Evolutionary conservation across 2,113 vertebrate species (phyloP).

Genomic region (Alosa alosa): DNA sequence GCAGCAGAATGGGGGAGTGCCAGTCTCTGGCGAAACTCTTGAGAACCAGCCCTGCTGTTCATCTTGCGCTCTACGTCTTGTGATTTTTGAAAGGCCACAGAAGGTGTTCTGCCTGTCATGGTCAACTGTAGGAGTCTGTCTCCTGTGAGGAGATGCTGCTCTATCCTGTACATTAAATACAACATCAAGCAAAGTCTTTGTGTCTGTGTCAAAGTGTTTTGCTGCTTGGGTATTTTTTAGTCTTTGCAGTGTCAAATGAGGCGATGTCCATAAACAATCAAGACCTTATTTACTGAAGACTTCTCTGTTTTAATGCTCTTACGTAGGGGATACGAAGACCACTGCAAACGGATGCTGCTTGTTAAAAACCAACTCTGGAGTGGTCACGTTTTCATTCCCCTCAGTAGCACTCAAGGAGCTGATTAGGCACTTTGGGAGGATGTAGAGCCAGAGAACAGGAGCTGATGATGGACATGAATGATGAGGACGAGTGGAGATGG

Average conservation of each 20-base stretch:
- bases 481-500: background rate
- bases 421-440: background rate
- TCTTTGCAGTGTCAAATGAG: background rate
- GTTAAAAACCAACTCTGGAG: background rate
- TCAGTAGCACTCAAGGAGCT: background rate
- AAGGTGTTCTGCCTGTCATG: constrained; percentile 16
- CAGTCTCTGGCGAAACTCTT: background rate
- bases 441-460: background rate
- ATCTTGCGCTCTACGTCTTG: background rate
- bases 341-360: background rate
- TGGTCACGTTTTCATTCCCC: background rate
- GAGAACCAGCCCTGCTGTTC: background rate
- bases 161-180: constrained; percentile 56
- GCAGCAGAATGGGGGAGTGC: background rate
- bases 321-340: background rate
- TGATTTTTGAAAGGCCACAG: background rate
- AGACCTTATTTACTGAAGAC: background rate
- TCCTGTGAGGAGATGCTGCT: constrained; percentile 43
- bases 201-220: background rate
- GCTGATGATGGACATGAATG: background rate
- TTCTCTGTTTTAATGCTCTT: background rate
- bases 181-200: constrained; percentile 38
- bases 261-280: background rate
- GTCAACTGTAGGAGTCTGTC: constrained; percentile 36
- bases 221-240: background rate